Evolutionary conservation across 2,797 vertebrate species (phyloP).

Genomic region (Squalus acanthias): DNA sequence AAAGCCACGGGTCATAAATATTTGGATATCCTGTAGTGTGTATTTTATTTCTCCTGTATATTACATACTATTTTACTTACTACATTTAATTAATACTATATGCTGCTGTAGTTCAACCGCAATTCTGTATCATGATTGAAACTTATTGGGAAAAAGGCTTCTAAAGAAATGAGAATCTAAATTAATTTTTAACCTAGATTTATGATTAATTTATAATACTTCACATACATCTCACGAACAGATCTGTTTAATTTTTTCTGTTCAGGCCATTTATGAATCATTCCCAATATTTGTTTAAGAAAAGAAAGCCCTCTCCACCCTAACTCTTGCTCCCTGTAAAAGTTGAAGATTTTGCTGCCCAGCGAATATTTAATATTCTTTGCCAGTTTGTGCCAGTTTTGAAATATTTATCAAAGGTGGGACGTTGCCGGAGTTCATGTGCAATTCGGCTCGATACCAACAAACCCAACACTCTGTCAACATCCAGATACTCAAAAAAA

Average conservation of each 20-base stretch:
- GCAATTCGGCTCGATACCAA: not conserved
- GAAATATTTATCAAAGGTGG: constrained; percentile 33
- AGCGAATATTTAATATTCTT: constrained; percentile 17
- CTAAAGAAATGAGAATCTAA: constrained; percentile 35
- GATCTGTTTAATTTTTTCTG: constrained; percentile 24
- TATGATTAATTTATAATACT: constrained; percentile 37
- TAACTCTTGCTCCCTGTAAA: not conserved
- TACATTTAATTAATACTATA: constrained; percentile 34
- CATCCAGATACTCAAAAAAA: not conserved
- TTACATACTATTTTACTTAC: constrained; percentile 27
- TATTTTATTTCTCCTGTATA: constrained; percentile 23
- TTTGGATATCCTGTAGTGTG: constrained; percentile 27
- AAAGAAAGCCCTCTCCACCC: constrained; percentile 1
- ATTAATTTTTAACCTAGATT: constrained; percentile 38
- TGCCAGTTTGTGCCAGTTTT: not conserved
- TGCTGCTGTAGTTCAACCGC: not conserved
- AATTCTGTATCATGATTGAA: constrained; percentile 20
- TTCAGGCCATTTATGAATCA: constrained; percentile 17
- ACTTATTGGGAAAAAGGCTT: constrained; percentile 35
- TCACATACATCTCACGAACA: constrained; percentile 16
- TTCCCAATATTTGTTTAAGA: constrained; percentile 30
- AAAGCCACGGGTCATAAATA: constrained; percentile 33
- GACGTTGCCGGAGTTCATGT: not conserved
- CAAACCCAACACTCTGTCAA: not conserved
- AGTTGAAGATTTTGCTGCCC: constrained; percentile 7